These are phyloP conservation scores for Pseudomyrmex sp. DNA, from an alignment of 1,140 invertebrate species.

Conservation along the genomic window DNA sequence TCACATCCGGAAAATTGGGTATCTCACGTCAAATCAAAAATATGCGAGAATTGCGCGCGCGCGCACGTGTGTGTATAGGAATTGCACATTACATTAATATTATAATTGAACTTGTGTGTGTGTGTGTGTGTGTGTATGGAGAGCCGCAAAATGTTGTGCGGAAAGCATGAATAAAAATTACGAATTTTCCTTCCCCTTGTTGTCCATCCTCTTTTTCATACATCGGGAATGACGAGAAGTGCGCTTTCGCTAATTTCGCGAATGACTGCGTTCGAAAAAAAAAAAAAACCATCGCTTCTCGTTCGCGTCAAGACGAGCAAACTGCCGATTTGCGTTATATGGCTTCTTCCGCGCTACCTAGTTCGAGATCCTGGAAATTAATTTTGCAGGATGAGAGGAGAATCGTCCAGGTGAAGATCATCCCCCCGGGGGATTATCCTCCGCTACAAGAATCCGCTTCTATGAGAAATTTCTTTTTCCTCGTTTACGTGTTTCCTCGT, in stretches of 20 bases:
- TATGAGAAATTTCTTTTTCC: conserved; percentile 55
- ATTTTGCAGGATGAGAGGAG: conserved; percentile 33
- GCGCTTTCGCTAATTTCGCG: conserved; percentile 40
- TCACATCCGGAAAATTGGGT: too few relatives aligned
- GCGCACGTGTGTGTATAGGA: neutral
- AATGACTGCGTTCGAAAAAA: conserved; percentile 19
- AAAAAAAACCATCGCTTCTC: neutral
- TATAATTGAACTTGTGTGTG: neutral
- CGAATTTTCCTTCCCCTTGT: conserved; percentile 3
- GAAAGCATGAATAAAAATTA: neutral
- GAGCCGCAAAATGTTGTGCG: neutral
- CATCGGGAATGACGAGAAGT: neutral
- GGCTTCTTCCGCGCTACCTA: conserved; percentile 51
- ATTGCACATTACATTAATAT: neutral
- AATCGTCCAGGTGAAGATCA: conserved; percentile 35
- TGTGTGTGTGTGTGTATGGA: too few relatives aligned
- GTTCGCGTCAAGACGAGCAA: conserved; percentile 23
- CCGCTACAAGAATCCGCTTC: conserved; percentile 48
- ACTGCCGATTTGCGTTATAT: conserved; percentile 47
- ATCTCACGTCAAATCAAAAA: neutral
- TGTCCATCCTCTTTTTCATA: neutral
- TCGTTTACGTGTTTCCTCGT: conserved; percentile 36
- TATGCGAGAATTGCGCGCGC: too few relatives aligned
- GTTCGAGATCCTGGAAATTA: conserved; percentile 50
- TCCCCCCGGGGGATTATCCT: conserved; percentile 50